A percentile compares a stretch with the other conserved stretches of the same genome.
Evolutionary conservation across 2,888 invertebrate genomes (phyloP).

Genomic region (Rotaria sp.): DNA sequence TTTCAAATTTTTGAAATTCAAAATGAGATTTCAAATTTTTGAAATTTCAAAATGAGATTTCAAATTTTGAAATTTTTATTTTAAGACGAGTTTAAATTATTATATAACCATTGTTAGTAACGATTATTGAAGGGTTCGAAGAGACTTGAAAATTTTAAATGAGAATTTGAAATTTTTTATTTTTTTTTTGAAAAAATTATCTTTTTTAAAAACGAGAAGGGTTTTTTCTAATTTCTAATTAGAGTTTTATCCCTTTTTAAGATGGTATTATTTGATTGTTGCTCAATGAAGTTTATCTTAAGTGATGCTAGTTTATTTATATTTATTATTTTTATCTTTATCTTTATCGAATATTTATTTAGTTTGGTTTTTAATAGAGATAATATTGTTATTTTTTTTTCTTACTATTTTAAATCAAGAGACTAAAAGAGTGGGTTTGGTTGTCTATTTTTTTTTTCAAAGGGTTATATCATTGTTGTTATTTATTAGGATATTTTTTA

Average conservation of each 20-base stretch:
- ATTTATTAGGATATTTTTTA: neutral
- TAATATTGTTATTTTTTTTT: neutral
- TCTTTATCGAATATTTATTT: neutral
- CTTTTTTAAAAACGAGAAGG: no score
- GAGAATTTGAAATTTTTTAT: no score
- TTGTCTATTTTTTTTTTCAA: slow-evolving; percentile 9
- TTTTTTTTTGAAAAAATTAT: no score
- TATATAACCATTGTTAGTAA: no score
- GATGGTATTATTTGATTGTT: neutral
- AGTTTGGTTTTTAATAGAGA: neutral
- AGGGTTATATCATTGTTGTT: neutral
- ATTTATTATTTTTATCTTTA: neutral
- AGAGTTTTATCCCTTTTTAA: neutral
- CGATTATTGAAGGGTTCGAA: no score
- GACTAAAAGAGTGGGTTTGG: neutral
- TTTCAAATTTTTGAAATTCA: no score
- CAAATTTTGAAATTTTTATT: no score
- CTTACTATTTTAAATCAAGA: neutral
- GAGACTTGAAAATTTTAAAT: no score
- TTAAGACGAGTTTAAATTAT: no score
- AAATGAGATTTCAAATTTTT: no score
- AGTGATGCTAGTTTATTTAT: neutral
- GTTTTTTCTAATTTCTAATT: neutral
- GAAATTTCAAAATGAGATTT: no score
- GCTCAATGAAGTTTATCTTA: neutral